Evolutionary conservation across 2,113 vertebrate species (phyloP).

Genomic region (Rhynchomys soricoides): DNA sequence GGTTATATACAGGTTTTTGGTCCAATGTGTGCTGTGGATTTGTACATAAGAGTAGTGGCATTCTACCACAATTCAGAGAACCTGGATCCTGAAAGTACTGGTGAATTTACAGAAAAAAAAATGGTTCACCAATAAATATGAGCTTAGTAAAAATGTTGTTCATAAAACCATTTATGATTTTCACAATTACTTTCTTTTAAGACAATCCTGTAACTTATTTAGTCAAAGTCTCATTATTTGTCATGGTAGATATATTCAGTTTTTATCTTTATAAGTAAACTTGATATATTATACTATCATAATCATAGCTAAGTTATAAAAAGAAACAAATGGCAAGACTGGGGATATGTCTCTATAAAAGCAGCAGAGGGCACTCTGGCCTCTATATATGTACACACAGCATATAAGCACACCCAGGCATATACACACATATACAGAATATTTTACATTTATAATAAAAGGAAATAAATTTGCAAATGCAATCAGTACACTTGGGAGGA

Average conservation of each 20-base stretch:
- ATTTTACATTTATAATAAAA: neutral
- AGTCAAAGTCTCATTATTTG: neutral
- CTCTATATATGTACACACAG: neutral
- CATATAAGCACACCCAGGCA: too few relatives aligned
- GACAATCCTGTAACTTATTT: neutral
- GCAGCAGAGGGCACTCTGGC: neutral
- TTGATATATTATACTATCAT: neutral
- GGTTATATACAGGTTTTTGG: neutral
- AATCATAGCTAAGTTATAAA: neutral
- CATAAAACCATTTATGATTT: neutral
- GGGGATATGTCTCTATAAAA: neutral
- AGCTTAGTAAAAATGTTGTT: neutral
- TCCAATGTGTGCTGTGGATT: neutral
- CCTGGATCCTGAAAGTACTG: neutral
- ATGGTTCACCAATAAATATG: neutral
- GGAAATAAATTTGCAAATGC: neutral
- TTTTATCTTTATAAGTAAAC: conserved; percentile 19
- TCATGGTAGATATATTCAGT: neutral
- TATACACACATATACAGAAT: neutral
- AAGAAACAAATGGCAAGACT: neutral
- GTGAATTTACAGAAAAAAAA: conserved; percentile 20
- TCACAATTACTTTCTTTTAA: neutral
- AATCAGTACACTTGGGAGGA: neutral
- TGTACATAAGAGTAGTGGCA: neutral
- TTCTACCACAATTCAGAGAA: neutral